phyloP scores from a whole-genome alignment of 2,888 invertebrate genomes.

The Acrobasis repandana region DNA sequence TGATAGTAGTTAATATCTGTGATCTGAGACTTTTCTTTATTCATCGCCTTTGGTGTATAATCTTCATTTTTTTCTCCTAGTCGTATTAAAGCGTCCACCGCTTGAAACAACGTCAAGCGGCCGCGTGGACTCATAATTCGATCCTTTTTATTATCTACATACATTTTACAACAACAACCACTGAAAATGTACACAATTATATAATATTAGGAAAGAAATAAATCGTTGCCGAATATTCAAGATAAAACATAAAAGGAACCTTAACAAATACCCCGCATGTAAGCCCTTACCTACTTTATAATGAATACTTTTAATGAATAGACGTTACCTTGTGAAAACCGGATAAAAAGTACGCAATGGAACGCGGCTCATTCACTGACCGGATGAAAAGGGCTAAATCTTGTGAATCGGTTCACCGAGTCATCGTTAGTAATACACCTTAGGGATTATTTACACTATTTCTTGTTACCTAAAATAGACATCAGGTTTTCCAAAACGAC shows the following conservation, averaged over 20 bases:
- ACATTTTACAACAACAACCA: neutral
- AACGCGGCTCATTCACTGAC: constrained; percentile 15
- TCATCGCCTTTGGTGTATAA: no score
- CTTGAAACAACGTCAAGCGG: no score
- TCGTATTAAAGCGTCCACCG: no score
- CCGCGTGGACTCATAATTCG: no score
- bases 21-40: no score
- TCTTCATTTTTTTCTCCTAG: no score
- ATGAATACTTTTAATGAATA: constrained; percentile 24
- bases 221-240: neutral
- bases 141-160: neutral
- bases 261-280: constrained; percentile 15
- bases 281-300: constrained; percentile 14
- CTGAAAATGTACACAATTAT: no score
- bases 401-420: constrained; percentile 32
- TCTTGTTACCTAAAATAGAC: no score
- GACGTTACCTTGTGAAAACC: constrained; percentile 10
- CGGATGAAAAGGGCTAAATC: constrained; percentile 18
- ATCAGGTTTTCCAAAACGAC: no score
- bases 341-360: constrained; percentile 23
- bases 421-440: constrained; percentile 24
- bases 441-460: constrained; percentile 3
- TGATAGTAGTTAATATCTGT: no score
- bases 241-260: constrained; percentile 8
- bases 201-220: neutral